Evolutionary conservation across 92 coral and sea anemone genomes (phyloP).

Genomic region (Phenganax stokvisi): DNA sequence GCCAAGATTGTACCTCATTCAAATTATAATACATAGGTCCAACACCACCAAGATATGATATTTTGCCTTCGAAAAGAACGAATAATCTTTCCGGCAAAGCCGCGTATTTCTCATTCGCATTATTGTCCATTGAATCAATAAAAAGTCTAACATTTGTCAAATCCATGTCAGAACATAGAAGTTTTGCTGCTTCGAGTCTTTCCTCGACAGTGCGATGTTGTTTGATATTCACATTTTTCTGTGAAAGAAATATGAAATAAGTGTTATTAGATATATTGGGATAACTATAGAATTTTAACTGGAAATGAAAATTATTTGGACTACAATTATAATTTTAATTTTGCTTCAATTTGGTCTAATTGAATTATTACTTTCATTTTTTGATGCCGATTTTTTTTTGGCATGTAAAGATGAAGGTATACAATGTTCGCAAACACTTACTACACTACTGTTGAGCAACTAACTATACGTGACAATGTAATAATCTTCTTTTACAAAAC

Average conservation of each 20-base stretch:
- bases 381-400: no score
- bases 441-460: no score
- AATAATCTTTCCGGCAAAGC: constrained; percentile 71
- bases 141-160: neutral
- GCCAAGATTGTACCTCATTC: constrained; percentile 59
- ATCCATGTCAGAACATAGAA: constrained; percentile 37
- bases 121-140: constrained; percentile 61
- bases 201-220: constrained; percentile 73
- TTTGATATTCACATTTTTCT: constrained; percentile 52
- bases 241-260: neutral
- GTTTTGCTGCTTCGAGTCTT: constrained; percentile 67
- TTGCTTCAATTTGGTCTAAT: no score
- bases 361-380: no score
- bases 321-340: no score
- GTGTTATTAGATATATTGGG: neutral
- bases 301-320: no score
- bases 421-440: no score
- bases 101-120: constrained; percentile 59
- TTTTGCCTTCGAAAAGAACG: constrained; percentile 53
- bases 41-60: constrained; percentile 69
- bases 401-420: no score
- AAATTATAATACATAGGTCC: constrained; percentile 65
- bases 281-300: no score
- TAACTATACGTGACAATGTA: no score
- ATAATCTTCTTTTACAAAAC: no score